These are phyloP conservation scores for Monodelphis domestica DNA, from an alignment of 2,797 vertebrate species.

Conservation along the genomic window DNA sequence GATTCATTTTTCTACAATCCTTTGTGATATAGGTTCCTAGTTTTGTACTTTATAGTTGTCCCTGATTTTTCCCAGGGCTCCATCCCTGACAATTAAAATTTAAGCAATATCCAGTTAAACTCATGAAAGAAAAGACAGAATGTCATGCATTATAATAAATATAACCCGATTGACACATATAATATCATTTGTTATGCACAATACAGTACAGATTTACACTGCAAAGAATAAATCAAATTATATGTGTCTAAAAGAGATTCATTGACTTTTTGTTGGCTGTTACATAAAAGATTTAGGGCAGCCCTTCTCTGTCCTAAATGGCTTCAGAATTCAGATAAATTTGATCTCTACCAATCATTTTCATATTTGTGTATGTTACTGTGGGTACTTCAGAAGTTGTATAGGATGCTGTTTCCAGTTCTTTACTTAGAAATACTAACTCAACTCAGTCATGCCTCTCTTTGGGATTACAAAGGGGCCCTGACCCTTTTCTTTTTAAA, in stretches of 20 bases:
- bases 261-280: constrained; percentile 43
- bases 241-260: constrained; percentile 15
- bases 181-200: not conserved
- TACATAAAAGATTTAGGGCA: constrained; percentile 46
- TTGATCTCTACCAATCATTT: constrained; percentile 45
- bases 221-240: constrained; percentile 59
- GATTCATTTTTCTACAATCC: not conserved
- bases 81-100: constrained; percentile 34
- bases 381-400: not conserved
- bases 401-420: not conserved
- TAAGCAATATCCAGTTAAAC: constrained; percentile 22
- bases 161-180: constrained; percentile 13
- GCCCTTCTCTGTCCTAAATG: constrained; percentile 31
- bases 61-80: not conserved
- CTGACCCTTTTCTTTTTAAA: not conserved
- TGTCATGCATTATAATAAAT: not conserved
- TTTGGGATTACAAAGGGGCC: not conserved
- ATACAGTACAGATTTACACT: not conserved
- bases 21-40: not conserved
- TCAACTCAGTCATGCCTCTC: not conserved
- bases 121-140: constrained; percentile 22
- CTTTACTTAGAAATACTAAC: not conserved
- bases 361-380: not conserved
- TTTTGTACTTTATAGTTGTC: not conserved
- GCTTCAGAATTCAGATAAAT: constrained; percentile 63